A percentile compares a stretch with the other conserved stretches of the same genome.
phyloP scores from a whole-genome alignment of 1,140 invertebrate genomes.

The Patella vulgata region DNA sequence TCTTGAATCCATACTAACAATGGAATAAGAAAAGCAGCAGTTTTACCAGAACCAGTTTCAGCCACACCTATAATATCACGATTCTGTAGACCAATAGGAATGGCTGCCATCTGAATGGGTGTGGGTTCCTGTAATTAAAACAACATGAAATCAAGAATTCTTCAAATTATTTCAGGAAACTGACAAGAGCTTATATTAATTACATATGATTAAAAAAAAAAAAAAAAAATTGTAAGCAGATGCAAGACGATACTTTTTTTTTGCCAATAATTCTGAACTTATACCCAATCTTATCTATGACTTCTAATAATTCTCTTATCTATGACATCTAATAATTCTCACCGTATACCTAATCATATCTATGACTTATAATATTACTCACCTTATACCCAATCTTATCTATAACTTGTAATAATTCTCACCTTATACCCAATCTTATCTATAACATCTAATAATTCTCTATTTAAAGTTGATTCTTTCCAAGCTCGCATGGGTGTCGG shows the following conservation, averaged over 20 bases:
- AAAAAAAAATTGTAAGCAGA: background rate
- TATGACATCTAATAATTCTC: no score
- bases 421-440: conserved; percentile 93
- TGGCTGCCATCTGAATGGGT: conserved; percentile 98
- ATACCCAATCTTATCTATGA: conserved; percentile 96
- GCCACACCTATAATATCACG: conserved; percentile 99
- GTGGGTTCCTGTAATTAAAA: conserved; percentile 81
- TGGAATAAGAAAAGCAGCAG: conserved; percentile 97
- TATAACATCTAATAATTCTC: conserved; percentile 94
- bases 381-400: conserved; percentile 93
- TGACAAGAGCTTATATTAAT: no score
- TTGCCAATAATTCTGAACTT: no score
- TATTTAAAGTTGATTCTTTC: conserved; percentile 92
- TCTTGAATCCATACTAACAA: conserved; percentile 98
- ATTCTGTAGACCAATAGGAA: conserved; percentile 98
- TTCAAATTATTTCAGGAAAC: background rate
- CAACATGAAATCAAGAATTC: conserved; percentile 6
- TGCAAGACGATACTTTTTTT: background rate
- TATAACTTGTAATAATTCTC: conserved; percentile 91
- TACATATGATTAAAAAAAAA: background rate
- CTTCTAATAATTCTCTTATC: conserved; percentile 93
- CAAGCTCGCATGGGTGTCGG: conserved; percentile 95
- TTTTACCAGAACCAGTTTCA: conserved; percentile 98
- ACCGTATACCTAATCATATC: no score
- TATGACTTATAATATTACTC: background rate